These are phyloP conservation scores for Girardinus metallicus DNA, from an alignment of 2,797 vertebrate genomes.

Conservation along the genomic window DNA sequence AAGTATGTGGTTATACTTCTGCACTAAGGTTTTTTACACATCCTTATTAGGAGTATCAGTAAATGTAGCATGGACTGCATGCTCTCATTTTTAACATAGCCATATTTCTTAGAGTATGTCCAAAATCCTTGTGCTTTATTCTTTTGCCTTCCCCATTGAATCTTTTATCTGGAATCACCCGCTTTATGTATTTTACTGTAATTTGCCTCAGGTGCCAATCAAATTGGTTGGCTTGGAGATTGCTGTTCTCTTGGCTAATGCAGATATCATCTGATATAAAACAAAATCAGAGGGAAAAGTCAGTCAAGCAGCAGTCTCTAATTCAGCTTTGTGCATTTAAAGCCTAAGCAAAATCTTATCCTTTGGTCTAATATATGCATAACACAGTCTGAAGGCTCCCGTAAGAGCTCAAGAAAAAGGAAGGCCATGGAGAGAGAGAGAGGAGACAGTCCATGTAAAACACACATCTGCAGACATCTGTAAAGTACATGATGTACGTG, in stretches of 20 bases:
- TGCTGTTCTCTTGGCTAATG: constrained; percentile 38
- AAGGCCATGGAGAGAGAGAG: constrained; percentile 18
- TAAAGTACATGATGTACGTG: constrained; percentile 48
- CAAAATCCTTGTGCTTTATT: neutral
- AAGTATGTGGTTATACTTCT: neutral
- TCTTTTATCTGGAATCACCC: neutral
- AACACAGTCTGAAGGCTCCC: constrained; percentile 23
- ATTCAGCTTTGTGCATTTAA: constrained; percentile 37
- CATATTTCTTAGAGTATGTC: constrained; percentile 2
- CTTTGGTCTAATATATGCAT: constrained; percentile 37
- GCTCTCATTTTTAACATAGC: constrained; percentile 15
- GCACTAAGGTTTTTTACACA: neutral
- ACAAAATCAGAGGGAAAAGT: constrained; percentile 45
- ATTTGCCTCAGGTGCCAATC: constrained; percentile 54
- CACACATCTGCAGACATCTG: constrained; percentile 25
- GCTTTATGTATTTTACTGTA: constrained; percentile 7
- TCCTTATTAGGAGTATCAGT: neutral
- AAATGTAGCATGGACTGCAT: neutral
- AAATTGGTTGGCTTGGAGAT: constrained; percentile 49
- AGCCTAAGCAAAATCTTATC: constrained; percentile 36
- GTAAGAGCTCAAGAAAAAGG: constrained; percentile 27
- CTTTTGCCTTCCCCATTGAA: neutral
- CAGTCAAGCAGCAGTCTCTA: constrained; percentile 35
- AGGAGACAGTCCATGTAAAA: constrained; percentile 19
- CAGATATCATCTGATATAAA: constrained; percentile 50